Evolutionary conservation across 1,140 invertebrate species (phyloP).

Genomic region (Tribolium madens): DNA sequence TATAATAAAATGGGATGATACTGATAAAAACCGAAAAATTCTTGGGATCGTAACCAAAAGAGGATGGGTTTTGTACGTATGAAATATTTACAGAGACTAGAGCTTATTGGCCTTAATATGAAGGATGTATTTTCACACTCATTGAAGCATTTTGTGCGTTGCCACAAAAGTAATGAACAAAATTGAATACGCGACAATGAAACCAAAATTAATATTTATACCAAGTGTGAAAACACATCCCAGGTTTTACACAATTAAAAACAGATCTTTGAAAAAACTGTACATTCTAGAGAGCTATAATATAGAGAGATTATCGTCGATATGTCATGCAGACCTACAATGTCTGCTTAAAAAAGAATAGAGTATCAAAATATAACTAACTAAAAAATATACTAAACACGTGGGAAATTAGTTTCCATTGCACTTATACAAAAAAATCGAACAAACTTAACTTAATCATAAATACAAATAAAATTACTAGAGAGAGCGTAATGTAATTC

Average conservation of each 20-base stretch:
- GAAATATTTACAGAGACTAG: slow-evolving; percentile 60
- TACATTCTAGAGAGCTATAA: slow-evolving; percentile 56
- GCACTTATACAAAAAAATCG: slow-evolving; percentile 53
- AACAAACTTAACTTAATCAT: slow-evolving; percentile 19
- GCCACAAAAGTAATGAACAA: slow-evolving; percentile 30
- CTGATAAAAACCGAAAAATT: slow-evolving; percentile 45
- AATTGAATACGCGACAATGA: slow-evolving; percentile 13
- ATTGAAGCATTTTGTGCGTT: slow-evolving; percentile 45
- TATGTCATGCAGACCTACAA: slow-evolving; percentile 56
- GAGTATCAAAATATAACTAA: slow-evolving; percentile 60
- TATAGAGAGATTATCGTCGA: slow-evolving; percentile 58
- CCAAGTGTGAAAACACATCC: slow-evolving; percentile 55
- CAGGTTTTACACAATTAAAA: slow-evolving; percentile 47
- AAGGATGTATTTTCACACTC: slow-evolving; percentile 53
- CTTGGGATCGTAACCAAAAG: slow-evolving; percentile 27
- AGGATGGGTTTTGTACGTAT: slow-evolving; percentile 55
- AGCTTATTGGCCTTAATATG: slow-evolving; percentile 52
- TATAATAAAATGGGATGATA: slow-evolving; percentile 41
- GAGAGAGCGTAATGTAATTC: slow-evolving; percentile 40
- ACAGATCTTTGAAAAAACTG: slow-evolving; percentile 50
- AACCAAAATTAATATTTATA: slow-evolving; percentile 42
- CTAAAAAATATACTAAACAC: slow-evolving; percentile 48
- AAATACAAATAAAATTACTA: slow-evolving; percentile 38
- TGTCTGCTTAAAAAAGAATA: slow-evolving; percentile 53
- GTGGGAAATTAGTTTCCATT: slow-evolving; percentile 54